Evolutionary conservation across 92 coral and sea anemone genomes (phyloP).

Genomic region (Actinernus sp.): DNA sequence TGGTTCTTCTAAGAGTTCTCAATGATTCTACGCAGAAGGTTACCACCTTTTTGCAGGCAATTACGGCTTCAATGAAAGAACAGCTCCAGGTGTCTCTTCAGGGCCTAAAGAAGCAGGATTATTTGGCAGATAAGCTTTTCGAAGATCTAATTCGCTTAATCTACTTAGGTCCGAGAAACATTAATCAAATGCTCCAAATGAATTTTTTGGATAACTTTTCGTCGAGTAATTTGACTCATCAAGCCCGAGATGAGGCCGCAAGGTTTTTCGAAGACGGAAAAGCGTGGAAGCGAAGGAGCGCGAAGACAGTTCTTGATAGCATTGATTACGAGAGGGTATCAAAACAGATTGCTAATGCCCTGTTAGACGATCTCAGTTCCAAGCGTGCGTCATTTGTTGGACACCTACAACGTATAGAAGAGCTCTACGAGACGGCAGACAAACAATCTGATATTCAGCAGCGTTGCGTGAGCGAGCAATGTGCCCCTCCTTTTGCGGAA

Average conservation of each 20-base stretch:
- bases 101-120: constrained; percentile 38
- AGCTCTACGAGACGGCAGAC: constrained; percentile 21
- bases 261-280: constrained; percentile 34
- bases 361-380: constrained; percentile 25
- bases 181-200: constrained; percentile 1
- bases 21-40: constrained; percentile 18
- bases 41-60: background rate
- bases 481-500: constrained; percentile 46
- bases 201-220: constrained; percentile 49
- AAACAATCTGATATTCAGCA: constrained; percentile 41
- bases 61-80: constrained; percentile 14
- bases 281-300: constrained; percentile 55
- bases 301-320: constrained; percentile 53
- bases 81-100: constrained; percentile 26
- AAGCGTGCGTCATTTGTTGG: constrained; percentile 31
- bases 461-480: constrained; percentile 4
- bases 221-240: constrained; percentile 35
- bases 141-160: constrained; percentile 32
- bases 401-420: constrained; percentile 24
- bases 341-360: constrained; percentile 19
- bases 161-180: constrained; percentile 6
- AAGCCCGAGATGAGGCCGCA: constrained; percentile 24
- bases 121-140: constrained; percentile 33
- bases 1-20: constrained; percentile 54
- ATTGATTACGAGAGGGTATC: constrained; percentile 46